Percentiles rank a stretch among this genome's conserved stretches.
Conservation (phyloP, 2,113 vertebrate genomes). For the Gracilinanus agilis region DNA sequence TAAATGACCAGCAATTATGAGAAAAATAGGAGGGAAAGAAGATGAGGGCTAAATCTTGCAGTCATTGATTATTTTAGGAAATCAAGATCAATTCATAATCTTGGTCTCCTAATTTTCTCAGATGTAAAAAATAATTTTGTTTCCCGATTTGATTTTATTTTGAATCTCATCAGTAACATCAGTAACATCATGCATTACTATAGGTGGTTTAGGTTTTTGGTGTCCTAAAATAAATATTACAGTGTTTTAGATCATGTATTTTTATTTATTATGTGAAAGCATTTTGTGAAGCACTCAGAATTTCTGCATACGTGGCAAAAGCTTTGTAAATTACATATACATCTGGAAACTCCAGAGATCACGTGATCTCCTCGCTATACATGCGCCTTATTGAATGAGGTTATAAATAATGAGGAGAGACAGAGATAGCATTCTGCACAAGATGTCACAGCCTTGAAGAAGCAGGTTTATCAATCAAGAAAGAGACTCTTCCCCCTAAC, state of each 20-base stretch:
- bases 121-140: background rate
- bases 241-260: background rate
- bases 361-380: background rate
- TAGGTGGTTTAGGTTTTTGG: background rate
- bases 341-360: background rate
- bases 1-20: background rate
- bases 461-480: background rate
- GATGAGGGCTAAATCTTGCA: background rate
- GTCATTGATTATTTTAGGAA: background rate
- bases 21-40: background rate
- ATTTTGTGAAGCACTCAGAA: background rate
- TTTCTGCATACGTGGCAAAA: background rate
- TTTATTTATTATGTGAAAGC: slow-evolving; percentile 7
- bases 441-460: background rate
- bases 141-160: background rate
- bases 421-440: background rate
- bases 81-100: background rate
- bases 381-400: background rate
- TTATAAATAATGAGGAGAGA: background rate
- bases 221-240: background rate
- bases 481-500: background rate
- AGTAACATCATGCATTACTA: background rate
- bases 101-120: background rate
- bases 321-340: background rate
- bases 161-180: background rate